Evolutionary conservation across 2,888 invertebrate genomes (phyloP), one percentile per base, ranked within the genome.

Genomic region (Cryptophagus acutangulus): DNA sequence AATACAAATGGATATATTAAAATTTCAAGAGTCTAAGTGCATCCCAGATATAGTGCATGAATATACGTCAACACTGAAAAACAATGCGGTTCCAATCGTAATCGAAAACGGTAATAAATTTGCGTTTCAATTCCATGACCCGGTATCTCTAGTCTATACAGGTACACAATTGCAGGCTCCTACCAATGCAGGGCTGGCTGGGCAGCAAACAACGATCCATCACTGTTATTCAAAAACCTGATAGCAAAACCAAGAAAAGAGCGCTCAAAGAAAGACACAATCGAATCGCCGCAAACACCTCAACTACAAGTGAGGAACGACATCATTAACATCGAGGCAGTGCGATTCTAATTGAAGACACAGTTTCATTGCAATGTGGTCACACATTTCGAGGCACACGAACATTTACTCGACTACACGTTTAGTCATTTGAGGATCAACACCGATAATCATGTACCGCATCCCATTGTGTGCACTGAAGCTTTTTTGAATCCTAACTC

Each of bases 361-460:
- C 88, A 90, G 59, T 95, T 95, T 72, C 95, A 95, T 66, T 79
- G 88, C 41, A 93, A 95, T 74, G 79, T 95, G 8, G 89, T 94
- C 0, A 94, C 93, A 1, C 91, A 94, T 65, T 93, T 86, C 70
- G 92, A 94, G 65, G 87, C 87, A 0, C 88, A 94, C 70, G 94
- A 95, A 65, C 87, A 89, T 65, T 82, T 95, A 24, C 85, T 89
- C 62, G 94, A 95, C 70, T 91, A 95, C 61, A 82, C 86, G 8
- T 95, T 95, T 64, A 77, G 79, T 3, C 91, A 91, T 63, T 74
- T 95, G 62, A 88, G 89, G 12, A 87, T 94, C 47, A 81, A 87
- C 55, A 84, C 82, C 12, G 82, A 86, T 36, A 82, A 83, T 13
- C 71, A 72, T 53, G 78, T 94, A 0, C 78, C 82, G 26, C 90